Percentiles rank a stretch among this genome's conserved stretches.
Evolutionary conservation across 2,113 vertebrate genomes (phyloP).

Genomic region (Sorex araneus): DNA sequence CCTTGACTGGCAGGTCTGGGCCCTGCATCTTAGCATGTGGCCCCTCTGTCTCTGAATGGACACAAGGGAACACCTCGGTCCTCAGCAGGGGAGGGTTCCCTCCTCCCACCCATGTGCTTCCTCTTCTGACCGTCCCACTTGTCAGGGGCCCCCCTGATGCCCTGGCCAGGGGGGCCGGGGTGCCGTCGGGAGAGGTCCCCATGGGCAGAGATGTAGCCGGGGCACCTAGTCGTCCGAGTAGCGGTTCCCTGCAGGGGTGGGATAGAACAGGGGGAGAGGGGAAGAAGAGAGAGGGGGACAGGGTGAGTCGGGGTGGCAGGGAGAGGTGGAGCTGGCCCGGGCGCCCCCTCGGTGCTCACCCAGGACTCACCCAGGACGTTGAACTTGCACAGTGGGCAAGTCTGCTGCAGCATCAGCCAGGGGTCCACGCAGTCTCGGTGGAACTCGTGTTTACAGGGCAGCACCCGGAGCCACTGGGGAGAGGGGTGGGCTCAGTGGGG

Average conservation of each 20-base stretch:
- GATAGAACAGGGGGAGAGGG: not conserved
- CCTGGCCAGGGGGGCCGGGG: not conserved
- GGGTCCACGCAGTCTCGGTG: slow-evolving; percentile 97
- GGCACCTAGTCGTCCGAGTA: slow-evolving; percentile 79
- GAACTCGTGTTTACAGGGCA: slow-evolving; percentile 96
- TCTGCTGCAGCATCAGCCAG: slow-evolving; percentile 97
- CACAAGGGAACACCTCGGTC: not conserved
- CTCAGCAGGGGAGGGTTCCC: not conserved
- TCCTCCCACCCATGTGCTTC: not conserved
- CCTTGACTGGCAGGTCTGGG: not conserved
- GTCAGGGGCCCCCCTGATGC: too few relatives aligned
- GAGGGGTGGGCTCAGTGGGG: not conserved
- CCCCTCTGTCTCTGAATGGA: not conserved
- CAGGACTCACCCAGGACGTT: slow-evolving; percentile 92
- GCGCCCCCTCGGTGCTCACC: not conserved
- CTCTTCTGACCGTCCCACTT: not conserved
- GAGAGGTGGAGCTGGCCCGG: not conserved
- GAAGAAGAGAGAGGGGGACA: not conserved
- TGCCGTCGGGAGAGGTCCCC: not conserved
- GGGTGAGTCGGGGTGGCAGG: not conserved
- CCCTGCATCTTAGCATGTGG: not conserved
- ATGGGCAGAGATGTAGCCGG: not conserved
- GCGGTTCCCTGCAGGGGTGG: slow-evolving; percentile 70
- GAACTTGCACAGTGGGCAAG: slow-evolving; percentile 97
- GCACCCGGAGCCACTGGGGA: slow-evolving; percentile 94